A percentile compares a stretch with the other conserved stretches of the same genome.
Conservation (phyloP, 2,888 invertebrate species). For the Anthrax anthrax region DNA sequence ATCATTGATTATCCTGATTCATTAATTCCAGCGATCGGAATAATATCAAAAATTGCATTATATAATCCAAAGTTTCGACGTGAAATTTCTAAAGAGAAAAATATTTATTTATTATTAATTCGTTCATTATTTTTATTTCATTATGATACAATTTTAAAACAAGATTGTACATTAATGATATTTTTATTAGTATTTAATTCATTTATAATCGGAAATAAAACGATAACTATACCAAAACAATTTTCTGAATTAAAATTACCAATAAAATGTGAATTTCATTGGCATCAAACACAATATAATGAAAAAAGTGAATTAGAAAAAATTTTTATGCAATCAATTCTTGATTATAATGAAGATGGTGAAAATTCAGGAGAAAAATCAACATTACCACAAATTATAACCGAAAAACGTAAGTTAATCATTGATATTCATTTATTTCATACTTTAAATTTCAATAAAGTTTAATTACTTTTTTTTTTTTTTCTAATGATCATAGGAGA, state of each 20-base stretch:
- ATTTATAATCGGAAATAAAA: slow-evolving; percentile 11
- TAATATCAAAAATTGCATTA: slow-evolving; percentile 22
- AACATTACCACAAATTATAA: neutral
- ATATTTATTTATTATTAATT: slow-evolving; percentile 21
- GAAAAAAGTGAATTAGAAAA: slow-evolving; percentile 6
- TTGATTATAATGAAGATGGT: neutral
- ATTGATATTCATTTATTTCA: too few relatives aligned
- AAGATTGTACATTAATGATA: slow-evolving; percentile 21
- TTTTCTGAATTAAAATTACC: slow-evolving; percentile 19
- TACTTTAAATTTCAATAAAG: too few relatives aligned
- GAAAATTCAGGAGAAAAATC: neutral
- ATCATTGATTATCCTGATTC: slow-evolving; percentile 19
- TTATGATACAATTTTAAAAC: slow-evolving; percentile 19
- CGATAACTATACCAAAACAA: slow-evolving; percentile 17
- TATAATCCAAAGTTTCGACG: slow-evolving; percentile 19
- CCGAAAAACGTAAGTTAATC: neutral
- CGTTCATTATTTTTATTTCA: slow-evolving; percentile 23
- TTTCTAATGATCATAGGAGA: neutral
- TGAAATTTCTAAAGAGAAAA: slow-evolving; percentile 18
- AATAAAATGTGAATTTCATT: slow-evolving; percentile 16
- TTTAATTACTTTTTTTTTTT: too few relatives aligned
- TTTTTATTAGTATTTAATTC: slow-evolving; percentile 23
- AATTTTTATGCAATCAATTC: slow-evolving; percentile 3
- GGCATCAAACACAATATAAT: slow-evolving; percentile 3
- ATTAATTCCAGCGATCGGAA: slow-evolving; percentile 22